These are phyloP conservation scores for Gila orcuttii DNA, from an alignment of 2,113 vertebrate genomes.

Conservation along the genomic window DNA sequence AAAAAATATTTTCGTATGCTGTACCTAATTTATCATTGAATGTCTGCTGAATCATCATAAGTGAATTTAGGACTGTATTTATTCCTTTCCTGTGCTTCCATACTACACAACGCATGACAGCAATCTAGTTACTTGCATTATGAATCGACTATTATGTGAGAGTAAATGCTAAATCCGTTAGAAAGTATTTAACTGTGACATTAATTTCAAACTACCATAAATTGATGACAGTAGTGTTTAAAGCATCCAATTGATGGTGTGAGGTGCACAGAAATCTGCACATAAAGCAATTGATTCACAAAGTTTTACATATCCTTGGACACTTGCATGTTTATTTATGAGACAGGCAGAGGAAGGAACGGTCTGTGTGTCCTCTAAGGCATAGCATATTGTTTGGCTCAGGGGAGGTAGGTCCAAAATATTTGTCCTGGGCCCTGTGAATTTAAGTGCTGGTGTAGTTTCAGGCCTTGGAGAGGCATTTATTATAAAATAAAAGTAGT, in stretches of 20 bases:
- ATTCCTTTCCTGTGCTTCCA: neutral
- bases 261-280: neutral
- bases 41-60: slow-evolving; percentile 10
- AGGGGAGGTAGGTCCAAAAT: neutral
- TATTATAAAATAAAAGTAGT: neutral
- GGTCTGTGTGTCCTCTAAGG: neutral
- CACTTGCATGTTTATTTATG: neutral
- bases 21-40: neutral
- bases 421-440: neutral
- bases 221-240: too few species aligned
- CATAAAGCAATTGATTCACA: neutral
- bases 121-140: neutral
- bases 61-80: neutral
- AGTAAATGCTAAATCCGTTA: neutral
- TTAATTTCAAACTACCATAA: neutral
- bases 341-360: neutral
- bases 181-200: neutral
- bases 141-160: neutral
- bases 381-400: neutral
- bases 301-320: neutral
- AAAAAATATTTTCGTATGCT: neutral
- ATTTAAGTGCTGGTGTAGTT: neutral
- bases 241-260: too few species aligned
- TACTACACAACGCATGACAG: neutral
- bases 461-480: neutral